A percentile compares a stretch with the other conserved stretches of the same genome.
Evolutionary conservation across 2,113 vertebrate species (phyloP).

Genomic region (Syngnathus typhle): DNA sequence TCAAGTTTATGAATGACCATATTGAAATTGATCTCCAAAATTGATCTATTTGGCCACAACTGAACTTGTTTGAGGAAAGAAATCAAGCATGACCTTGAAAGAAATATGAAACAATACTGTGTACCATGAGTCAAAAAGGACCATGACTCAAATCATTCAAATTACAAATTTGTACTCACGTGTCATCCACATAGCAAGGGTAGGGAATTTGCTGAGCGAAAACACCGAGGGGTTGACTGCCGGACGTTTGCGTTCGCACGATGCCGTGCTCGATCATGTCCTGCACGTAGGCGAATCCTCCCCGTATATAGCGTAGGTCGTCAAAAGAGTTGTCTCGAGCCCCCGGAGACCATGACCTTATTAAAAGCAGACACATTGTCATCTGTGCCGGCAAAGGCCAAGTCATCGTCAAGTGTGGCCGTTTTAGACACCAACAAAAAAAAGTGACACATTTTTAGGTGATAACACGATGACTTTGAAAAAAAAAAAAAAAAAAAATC

Average conservation of each 20-base stretch:
- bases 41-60: too few relatives aligned
- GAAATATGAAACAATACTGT: not conserved
- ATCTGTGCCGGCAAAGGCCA: slow-evolving; percentile 36
- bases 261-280: slow-evolving; percentile 90
- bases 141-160: too few relatives aligned
- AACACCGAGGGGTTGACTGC: slow-evolving; percentile 78
- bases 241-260: slow-evolving; percentile 75
- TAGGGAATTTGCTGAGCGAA: slow-evolving; percentile 96
- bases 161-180: slow-evolving; percentile 73
- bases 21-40: too few relatives aligned
- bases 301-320: slow-evolving; percentile 90
- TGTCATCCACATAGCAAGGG: slow-evolving; percentile 88
- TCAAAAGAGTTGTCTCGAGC: slow-evolving; percentile 86
- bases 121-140: too few relatives aligned
- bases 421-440: not conserved
- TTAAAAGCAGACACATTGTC: slow-evolving; percentile 47
- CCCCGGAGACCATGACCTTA: slow-evolving; percentile 90
- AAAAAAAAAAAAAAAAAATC: not conserved
- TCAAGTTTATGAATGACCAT: too few relatives aligned
- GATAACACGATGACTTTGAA: not conserved
- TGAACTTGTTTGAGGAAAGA: too few relatives aligned
- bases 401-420: slow-evolving; percentile 20
- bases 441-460: not conserved
- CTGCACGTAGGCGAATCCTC: slow-evolving; percentile 90
- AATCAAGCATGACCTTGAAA: too few relatives aligned